phyloP scores from a whole-genome alignment of 1,140 invertebrate species.

The Papilio helenus region DNA sequence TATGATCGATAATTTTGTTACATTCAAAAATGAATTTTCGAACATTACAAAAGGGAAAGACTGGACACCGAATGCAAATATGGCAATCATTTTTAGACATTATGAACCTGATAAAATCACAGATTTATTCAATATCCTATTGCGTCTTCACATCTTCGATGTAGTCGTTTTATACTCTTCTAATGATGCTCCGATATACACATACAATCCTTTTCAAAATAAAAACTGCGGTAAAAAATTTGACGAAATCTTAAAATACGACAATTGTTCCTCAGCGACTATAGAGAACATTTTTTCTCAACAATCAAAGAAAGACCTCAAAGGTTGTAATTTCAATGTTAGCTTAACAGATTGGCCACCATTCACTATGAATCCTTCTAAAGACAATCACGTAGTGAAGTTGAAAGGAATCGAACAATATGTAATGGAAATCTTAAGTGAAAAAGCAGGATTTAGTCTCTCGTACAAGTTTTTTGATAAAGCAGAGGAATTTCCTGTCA shows the following conservation, averaged over 20 bases:
- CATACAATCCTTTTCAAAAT: slow-evolving; percentile 26
- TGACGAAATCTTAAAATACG: neutral
- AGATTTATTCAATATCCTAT: slow-evolving; percentile 11
- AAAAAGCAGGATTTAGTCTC: slow-evolving; percentile 54
- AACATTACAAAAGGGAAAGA: neutral
- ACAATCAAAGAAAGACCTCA: slow-evolving; percentile 40
- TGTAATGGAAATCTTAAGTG: slow-evolving; percentile 49
- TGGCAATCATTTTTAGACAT: slow-evolving; percentile 13
- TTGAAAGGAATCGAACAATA: slow-evolving; percentile 59
- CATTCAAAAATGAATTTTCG: slow-evolving; percentile 6
- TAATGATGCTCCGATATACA: neutral
- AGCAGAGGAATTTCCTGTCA: slow-evolving; percentile 50
- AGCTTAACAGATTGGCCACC: slow-evolving; percentile 58
- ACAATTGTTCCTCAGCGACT: neutral
- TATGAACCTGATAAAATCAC: neutral
- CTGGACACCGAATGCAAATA: neutral
- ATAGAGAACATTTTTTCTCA: slow-evolving; percentile 27
- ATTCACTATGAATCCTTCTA: slow-evolving; percentile 47
- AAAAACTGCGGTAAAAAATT: slow-evolving; percentile 19
- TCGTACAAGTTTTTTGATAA: slow-evolving; percentile 51
- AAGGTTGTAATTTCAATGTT: neutral
- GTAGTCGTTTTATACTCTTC: neutral
- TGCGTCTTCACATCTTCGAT: slow-evolving; percentile 11
- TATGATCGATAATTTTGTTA: neutral
- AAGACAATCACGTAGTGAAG: neutral